A percentile compares a stretch with the other conserved stretches of the same genome.
Conservation (phyloP, 2,888 invertebrate species). For the Candidula unifasciata region DNA sequence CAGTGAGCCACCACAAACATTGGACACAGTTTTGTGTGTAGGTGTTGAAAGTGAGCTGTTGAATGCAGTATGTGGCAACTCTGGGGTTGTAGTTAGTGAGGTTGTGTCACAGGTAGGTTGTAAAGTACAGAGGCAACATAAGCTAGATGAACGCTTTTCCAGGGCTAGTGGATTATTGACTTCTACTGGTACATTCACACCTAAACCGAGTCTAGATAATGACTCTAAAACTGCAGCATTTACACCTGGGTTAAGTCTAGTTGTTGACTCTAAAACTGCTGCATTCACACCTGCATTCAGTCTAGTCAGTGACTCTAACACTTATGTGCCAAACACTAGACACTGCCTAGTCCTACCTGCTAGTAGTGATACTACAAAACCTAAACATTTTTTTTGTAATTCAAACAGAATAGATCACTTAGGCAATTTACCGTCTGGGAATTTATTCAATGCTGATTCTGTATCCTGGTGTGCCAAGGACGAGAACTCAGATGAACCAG, state of each 20-base stretch:
- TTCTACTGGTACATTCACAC: neutral
- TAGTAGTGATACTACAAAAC: neutral
- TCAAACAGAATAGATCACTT: neutral
- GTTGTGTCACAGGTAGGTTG: neutral
- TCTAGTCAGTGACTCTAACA: too few species aligned
- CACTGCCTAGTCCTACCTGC: too few species aligned
- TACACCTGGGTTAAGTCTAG: too few species aligned
- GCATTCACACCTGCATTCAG: neutral
- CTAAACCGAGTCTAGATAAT: neutral
- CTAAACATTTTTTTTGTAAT: neutral
- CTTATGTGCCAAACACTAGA: too few species aligned
- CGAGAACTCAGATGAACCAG: neutral
- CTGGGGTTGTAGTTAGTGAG: neutral
- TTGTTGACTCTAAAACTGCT: neutral
- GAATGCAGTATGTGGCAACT: neutral
- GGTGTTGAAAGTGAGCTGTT: neutral
- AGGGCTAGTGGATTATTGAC: neutral
- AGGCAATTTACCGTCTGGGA: neutral
- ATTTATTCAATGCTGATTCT: neutral
- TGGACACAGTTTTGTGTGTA: neutral
- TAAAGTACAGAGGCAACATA: neutral
- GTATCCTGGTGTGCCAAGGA: neutral
- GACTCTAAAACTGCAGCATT: neutral
- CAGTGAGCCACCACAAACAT: neutral
- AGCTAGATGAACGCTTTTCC: neutral